Evolutionary conservation across 1,140 invertebrate genomes (phyloP).

Genomic region (Cataglyphis hispanica): DNA sequence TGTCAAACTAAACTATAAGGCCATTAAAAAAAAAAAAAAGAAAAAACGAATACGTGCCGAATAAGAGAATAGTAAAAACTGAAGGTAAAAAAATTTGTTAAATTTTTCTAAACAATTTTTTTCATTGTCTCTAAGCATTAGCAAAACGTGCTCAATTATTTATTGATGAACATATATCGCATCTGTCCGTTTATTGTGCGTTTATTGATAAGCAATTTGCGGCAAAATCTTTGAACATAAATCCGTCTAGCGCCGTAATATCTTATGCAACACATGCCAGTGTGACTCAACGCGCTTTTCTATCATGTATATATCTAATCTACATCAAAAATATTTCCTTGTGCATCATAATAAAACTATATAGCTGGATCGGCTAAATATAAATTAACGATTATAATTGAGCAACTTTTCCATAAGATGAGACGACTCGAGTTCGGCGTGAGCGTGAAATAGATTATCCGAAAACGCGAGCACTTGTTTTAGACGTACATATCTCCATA

Average conservation of each 20-base stretch:
- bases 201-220: slow-evolving; percentile 34
- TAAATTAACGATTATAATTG: slow-evolving; percentile 18
- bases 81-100: background rate
- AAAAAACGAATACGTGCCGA: background rate
- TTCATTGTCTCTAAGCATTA: background rate
- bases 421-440: background rate
- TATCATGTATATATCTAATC: slow-evolving; percentile 6
- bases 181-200: too few species aligned
- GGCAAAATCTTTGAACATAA: background rate
- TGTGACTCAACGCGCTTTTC: slow-evolving; percentile 4
- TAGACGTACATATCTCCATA: background rate
- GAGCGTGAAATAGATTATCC: slow-evolving; percentile 8
- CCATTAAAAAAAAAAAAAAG: background rate
- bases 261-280: slow-evolving; percentile 20
- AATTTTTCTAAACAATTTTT: background rate
- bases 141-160: background rate
- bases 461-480: background rate
- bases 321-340: slow-evolving; percentile 12
- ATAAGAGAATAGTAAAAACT: background rate
- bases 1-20: slow-evolving; percentile 43
- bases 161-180: background rate
- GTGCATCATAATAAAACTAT: slow-evolving; percentile 31
- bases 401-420: slow-evolving; percentile 9
- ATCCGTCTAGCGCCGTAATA: background rate
- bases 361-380: slow-evolving; percentile 21